These are phyloP conservation scores for Phoxinus phoxinus DNA, from an alignment of 2,113 vertebrate species.

Conservation along the genomic window DNA sequence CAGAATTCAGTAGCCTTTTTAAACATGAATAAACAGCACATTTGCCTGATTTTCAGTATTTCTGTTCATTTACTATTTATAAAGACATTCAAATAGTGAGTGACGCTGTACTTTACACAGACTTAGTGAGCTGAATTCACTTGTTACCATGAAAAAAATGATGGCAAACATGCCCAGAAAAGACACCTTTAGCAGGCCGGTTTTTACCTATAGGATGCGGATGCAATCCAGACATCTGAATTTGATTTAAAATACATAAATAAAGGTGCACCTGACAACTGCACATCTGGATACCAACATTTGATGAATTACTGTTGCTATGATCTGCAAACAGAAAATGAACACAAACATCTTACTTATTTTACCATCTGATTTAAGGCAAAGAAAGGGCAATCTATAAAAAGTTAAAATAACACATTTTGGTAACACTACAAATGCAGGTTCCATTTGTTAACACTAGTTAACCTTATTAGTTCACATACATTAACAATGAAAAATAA, in stretches of 20 bases:
- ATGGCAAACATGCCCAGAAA: neutral
- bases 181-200: neutral
- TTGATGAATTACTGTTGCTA: neutral
- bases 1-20: slow-evolving; percentile 49
- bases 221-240: neutral
- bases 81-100: neutral
- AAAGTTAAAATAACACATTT: no score
- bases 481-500: no score
- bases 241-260: neutral
- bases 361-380: neutral
- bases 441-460: no score
- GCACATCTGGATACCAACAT: neutral
- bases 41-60: neutral
- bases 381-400: neutral
- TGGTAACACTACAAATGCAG: no score
- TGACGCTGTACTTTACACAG: neutral
- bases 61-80: neutral
- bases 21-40: slow-evolving; percentile 35
- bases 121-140: neutral
- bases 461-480: no score
- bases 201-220: neutral
- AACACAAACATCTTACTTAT: neutral
- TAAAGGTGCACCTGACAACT: neutral
- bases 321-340: neutral
- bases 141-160: neutral